Conservation (phyloP, 2,113 vertebrate species). For the Sinocyclocheilus maitianheensis region DNA sequence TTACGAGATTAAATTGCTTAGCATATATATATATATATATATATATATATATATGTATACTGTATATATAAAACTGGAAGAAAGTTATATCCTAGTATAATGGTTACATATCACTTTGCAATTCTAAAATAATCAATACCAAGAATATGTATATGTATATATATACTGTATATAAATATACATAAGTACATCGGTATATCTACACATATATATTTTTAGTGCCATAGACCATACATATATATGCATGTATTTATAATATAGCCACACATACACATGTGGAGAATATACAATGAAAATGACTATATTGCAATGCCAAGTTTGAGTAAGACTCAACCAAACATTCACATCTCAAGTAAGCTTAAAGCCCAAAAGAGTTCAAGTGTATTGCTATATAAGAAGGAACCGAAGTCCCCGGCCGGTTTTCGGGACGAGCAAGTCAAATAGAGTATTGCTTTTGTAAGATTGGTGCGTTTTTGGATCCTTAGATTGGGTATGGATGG, state of each 20-base stretch:
- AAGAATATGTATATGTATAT: slow-evolving; percentile 79
- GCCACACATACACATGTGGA: slow-evolving; percentile 71
- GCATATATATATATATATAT: slow-evolving; percentile 72
- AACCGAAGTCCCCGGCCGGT: slow-evolving; percentile 59
- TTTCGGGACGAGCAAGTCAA: slow-evolving; percentile 61
- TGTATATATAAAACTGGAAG: slow-evolving; percentile 81
- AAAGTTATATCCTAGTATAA: slow-evolving; percentile 79
- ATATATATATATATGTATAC: slow-evolving; percentile 77
- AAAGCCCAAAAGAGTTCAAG: slow-evolving; percentile 70
- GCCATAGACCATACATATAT: slow-evolving; percentile 73
- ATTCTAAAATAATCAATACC: slow-evolving; percentile 83
- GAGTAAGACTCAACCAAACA: slow-evolving; percentile 72
- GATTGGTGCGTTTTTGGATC: slow-evolving; percentile 45
- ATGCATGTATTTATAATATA: slow-evolving; percentile 76
- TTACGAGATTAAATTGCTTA: slow-evolving; percentile 74
- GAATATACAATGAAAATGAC: slow-evolving; percentile 78
- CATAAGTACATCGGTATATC: slow-evolving; percentile 65
- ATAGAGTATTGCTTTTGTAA: slow-evolving; percentile 75
- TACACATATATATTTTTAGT: slow-evolving; percentile 74
- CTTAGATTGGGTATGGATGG: slow-evolving; percentile 46
- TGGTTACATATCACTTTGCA: slow-evolving; percentile 76
- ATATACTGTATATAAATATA: slow-evolving; percentile 69
- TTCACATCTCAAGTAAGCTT: slow-evolving; percentile 77
- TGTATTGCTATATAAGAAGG: slow-evolving; percentile 80
- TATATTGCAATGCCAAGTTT: slow-evolving; percentile 76